Evolutionary conservation across 2,113 vertebrate species (phyloP), one percentile per base, ranked within the genome.

Genomic region (Protomyctophum bolini): DNA sequence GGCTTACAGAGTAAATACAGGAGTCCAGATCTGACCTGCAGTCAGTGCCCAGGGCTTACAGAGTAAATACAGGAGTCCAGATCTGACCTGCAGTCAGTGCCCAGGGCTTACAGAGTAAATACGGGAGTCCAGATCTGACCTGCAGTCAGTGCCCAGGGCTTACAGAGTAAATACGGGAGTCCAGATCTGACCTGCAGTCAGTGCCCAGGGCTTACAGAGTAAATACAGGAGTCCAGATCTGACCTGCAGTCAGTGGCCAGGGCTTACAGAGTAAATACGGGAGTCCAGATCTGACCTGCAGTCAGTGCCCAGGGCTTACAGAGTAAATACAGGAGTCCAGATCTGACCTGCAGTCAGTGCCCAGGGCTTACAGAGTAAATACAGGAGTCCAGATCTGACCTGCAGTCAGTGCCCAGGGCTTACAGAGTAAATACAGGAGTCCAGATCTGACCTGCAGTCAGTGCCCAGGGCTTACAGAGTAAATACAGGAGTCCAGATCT

Each of bases 171-270:
- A 76, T 79, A 76, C 33, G 33, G 1, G 1, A 41, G 33, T 41
- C 33, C 33, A 41, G 66, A 79, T 54, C 8, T 15, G 78, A 64
- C 62, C 65, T 56, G 11, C 58, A 63, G 62, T n/a, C 55, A 55
- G 33, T 46, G 15, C 52, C 29, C 5, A 47, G 49, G 49, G 49
- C 49, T 2, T 50, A 8, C 49, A 10, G 10, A 50, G 45, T 70
- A 79, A 73, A 76, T 79, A 76, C 33, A 3, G 1, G 1, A 41
- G 33, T 41, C 33, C 33, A 41, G 66, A 79, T 54, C 8, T 15
- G 78, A 64, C 62, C 65, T 56, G 11, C 58, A 63, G 62, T n/a
- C 55, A 55, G 33, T 46, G 15, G 48, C 29, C 5, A 47, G 49
- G 49, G 49, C 49, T 2, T 50, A 8, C 49, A 10, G 10, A 50